Conservation (phyloP, 2,797 vertebrate species). For the Paramormyrops hopkinsi region DNA sequence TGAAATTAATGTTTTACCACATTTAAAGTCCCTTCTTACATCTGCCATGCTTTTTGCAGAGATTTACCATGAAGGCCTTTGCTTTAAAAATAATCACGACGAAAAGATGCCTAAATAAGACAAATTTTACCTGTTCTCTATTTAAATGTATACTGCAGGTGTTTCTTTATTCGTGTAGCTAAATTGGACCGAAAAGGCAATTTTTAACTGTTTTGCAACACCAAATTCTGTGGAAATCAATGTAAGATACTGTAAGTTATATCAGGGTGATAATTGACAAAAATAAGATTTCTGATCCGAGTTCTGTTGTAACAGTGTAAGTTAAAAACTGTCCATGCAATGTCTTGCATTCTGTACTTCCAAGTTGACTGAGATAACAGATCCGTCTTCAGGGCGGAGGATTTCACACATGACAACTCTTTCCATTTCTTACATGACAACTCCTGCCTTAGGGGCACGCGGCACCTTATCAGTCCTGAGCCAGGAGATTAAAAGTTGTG, state of each 20-base stretch:
- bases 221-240: not conserved
- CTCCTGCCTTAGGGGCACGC: not conserved
- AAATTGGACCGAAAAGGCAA: not conserved
- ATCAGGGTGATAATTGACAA: not conserved
- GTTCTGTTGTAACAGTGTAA: not conserved
- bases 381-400: not conserved
- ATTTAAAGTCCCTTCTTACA: not conserved
- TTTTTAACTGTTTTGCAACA: not conserved
- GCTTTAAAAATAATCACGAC: not conserved
- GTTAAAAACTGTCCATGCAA: not conserved
- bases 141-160: not conserved
- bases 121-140: not conserved
- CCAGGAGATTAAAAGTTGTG: constrained; percentile 4
- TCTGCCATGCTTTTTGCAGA: not conserved
- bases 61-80: not conserved
- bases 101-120: not conserved
- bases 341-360: not conserved
- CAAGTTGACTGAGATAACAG: not conserved
- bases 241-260: not conserved
- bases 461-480: constrained; percentile 10
- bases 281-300: not conserved
- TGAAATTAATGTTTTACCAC: not conserved
- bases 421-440: not conserved
- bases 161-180: not conserved
- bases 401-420: not conserved